These are phyloP conservation scores for Xiphorhynchus elegans DNA, from an alignment of 2,113 vertebrate species.

Conservation along the genomic window DNA sequence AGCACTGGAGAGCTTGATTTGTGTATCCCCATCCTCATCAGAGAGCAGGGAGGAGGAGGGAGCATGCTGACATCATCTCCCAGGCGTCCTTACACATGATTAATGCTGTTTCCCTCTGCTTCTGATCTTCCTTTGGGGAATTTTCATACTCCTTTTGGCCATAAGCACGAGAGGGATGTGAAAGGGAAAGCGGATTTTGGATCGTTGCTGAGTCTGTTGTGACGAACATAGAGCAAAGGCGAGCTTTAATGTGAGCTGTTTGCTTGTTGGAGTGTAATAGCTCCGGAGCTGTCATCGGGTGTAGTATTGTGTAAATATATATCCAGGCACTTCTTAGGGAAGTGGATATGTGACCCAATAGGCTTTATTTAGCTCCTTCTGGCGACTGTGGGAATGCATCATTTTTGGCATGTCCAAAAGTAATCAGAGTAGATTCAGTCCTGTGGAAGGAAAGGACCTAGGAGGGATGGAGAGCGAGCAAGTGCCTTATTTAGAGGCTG, in stretches of 20 bases:
- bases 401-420: not conserved
- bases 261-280: not conserved
- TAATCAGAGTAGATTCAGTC: not conserved
- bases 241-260: not conserved
- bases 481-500: not conserved
- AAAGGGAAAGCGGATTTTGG: not conserved
- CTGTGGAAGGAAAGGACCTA: not conserved
- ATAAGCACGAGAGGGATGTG: not conserved
- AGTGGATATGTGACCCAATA: not conserved
- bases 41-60: not conserved
- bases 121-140: not conserved
- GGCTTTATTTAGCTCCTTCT: not conserved
- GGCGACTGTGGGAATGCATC: not conserved
- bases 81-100: not conserved
- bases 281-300: not conserved
- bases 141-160: not conserved
- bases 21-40: accelerated
- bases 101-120: not conserved
- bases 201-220: not conserved
- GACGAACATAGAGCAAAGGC: accelerated
- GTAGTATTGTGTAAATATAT: not conserved
- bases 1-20: accelerated
- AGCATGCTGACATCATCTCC: not conserved
- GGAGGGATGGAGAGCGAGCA: not conserved
- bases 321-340: not conserved